Evolutionary conservation across 2,113 vertebrate species (phyloP).

Genomic region (Pyxicephalus adspersus): DNA sequence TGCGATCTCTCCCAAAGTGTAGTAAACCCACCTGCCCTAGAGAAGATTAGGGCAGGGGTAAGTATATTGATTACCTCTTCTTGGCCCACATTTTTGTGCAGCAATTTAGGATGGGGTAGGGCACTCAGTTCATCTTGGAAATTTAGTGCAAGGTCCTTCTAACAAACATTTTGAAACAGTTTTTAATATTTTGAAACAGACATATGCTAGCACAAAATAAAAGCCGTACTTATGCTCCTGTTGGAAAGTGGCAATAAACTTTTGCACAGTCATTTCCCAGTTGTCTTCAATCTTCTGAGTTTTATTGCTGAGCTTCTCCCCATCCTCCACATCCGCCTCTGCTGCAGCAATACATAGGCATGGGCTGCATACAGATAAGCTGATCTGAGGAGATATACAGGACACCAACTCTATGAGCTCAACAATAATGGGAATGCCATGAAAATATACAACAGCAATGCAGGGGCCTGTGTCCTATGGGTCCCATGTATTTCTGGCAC

Average conservation of each 20-base stretch:
- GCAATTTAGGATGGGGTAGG: no score
- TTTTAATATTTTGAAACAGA: not conserved
- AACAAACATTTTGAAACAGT: not conserved
- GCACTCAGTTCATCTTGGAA: no score
- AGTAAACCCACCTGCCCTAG: no score
- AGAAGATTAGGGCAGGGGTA: no score
- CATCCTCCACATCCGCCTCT: slow-evolving; percentile 7
- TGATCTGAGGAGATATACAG: slow-evolving; percentile 3
- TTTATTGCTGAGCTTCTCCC: slow-evolving; percentile 17
- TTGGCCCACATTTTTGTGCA: no score
- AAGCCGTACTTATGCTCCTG: not conserved
- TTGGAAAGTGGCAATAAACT: not conserved
- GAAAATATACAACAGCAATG: not conserved
- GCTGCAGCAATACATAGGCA: not conserved
- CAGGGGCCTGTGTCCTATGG: not conserved
- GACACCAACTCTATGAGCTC: not conserved
- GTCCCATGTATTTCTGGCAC: not conserved
- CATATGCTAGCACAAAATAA: not conserved
- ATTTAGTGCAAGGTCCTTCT: not conserved
- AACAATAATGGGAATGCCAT: slow-evolving; percentile 25
- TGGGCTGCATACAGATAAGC: slow-evolving; percentile 33
- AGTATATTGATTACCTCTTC: no score
- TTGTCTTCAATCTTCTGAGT: slow-evolving; percentile 18
- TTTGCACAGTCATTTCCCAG: not conserved
- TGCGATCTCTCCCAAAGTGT: no score